Evolutionary conservation across 2,888 invertebrate genomes (phyloP).

Genomic region (Pollenia angustigena): DNA sequence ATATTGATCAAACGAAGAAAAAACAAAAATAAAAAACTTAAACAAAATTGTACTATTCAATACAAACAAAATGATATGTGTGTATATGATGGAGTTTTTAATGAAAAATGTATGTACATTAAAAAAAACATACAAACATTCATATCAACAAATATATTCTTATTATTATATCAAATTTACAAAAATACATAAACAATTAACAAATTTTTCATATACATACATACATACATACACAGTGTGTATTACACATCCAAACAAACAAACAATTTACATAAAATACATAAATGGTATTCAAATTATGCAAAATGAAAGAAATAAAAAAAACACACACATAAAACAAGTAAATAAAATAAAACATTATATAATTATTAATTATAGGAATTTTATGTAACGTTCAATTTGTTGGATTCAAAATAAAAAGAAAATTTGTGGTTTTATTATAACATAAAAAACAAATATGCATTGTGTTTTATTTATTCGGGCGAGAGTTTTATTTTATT

Average conservation of each 20-base stretch:
- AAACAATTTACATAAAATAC: conserved; percentile 73
- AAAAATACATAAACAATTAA: conserved; percentile 61
- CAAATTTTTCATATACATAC: conserved; percentile 59
- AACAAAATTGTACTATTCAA: conserved; percentile 18
- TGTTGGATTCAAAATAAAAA: conserved; percentile 80
- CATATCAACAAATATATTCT: conserved; percentile 34
- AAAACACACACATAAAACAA: conserved; percentile 45
- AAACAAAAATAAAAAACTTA: neutral
- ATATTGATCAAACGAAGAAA: conserved; percentile 15
- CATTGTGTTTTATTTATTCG: conserved; percentile 65
- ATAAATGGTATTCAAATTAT: conserved; percentile 69
- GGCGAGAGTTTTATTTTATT: neutral
- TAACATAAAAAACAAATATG: conserved; percentile 75
- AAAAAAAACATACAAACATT: conserved; percentile 8
- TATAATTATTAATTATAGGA: conserved; percentile 77
- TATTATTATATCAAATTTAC: conserved; percentile 42
- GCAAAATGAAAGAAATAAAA: conserved; percentile 48
- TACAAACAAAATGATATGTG: conserved; percentile 26
- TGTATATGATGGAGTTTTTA: conserved; percentile 28
- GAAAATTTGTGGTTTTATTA: conserved; percentile 79
- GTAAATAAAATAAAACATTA: conserved; percentile 64
- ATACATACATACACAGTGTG: conserved; percentile 51
- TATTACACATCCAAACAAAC: conserved; percentile 36
- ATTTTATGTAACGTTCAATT: conserved; percentile 80
- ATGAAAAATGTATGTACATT: conserved; percentile 13